Evolutionary conservation across 1,140 invertebrate species (phyloP).

Genomic region (Drosophila pachea): DNA sequence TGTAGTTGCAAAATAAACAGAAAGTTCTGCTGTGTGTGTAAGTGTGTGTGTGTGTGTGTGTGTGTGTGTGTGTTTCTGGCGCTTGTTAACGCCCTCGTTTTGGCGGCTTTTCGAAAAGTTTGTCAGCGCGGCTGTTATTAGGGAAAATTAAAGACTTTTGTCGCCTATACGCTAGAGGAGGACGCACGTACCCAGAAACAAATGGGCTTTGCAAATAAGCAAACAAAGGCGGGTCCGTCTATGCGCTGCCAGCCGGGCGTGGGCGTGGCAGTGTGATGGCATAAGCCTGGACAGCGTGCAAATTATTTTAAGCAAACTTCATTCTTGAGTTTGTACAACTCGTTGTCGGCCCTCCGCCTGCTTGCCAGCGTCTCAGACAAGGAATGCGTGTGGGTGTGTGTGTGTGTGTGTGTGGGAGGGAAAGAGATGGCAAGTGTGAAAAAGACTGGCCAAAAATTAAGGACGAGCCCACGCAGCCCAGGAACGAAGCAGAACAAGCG

Average conservation of each 20-base stretch:
- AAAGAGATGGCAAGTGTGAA: constrained; percentile 5
- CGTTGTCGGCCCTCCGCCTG: constrained; percentile 26
- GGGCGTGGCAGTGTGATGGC: constrained; percentile 12
- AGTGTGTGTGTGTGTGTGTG: constrained; percentile 28
- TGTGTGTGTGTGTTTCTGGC: constrained; percentile 55
- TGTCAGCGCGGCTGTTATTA: constrained; percentile 63
- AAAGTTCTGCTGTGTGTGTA: constrained; percentile 27
- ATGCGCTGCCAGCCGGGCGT: not conserved
- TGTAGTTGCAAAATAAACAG: constrained; percentile 41
- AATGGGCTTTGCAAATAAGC: constrained; percentile 73
- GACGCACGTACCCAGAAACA: constrained; percentile 64
- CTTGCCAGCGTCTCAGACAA: constrained; percentile 8
- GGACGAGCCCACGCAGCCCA: constrained; percentile 3
- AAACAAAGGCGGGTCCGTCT: constrained; percentile 55
- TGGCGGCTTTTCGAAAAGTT: constrained; percentile 70
- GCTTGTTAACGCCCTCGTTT: constrained; percentile 75
- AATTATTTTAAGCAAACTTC: constrained; percentile 76
- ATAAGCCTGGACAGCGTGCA: constrained; percentile 69
- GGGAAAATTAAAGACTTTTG: constrained; percentile 75
- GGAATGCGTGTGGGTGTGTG: not conserved
- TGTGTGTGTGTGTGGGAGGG: not conserved
- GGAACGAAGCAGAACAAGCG: constrained; percentile 12
- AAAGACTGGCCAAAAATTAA: not conserved
- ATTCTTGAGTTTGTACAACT: constrained; percentile 73
- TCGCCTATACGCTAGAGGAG: constrained; percentile 46